A percentile compares a stretch with the other conserved stretches of the same genome.
phyloP scores from a whole-genome alignment of 2,797 vertebrate species.

The Sebastes glaucus region DNA sequence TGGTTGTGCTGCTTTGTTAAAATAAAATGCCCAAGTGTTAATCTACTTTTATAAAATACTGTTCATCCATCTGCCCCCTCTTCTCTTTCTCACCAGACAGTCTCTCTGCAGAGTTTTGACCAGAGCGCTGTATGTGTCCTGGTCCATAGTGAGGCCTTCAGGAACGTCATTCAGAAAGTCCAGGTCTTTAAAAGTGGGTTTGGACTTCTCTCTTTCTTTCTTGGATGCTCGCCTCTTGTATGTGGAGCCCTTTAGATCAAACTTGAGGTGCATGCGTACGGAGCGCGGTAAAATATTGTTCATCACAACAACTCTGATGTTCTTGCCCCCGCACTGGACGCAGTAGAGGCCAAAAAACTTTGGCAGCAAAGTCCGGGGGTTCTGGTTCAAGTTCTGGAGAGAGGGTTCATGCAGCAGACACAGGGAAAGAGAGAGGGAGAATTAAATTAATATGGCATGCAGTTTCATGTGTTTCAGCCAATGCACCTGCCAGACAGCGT shows the following conservation, averaged over 20 bases:
- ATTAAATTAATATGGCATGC: neutral
- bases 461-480: neutral
- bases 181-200: constrained; percentile 94
- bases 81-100: constrained; percentile 88
- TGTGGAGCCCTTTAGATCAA: constrained; percentile 96
- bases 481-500: constrained; percentile 50
- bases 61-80: neutral
- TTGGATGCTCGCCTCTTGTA: constrained; percentile 95
- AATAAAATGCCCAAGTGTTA: neutral
- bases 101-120: constrained; percentile 95
- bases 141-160: constrained; percentile 91
- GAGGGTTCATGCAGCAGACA: neutral
- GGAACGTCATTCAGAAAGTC: constrained; percentile 94
- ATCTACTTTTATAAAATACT: constrained; percentile 3
- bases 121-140: constrained; percentile 90
- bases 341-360: constrained; percentile 99
- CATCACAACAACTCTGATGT: constrained; percentile 96
- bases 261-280: constrained; percentile 97
- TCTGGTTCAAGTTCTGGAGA: constrained; percentile 96
- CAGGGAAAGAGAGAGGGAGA: neutral
- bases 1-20: neutral
- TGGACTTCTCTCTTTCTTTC: constrained; percentile 94
- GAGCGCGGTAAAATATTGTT: constrained; percentile 95
- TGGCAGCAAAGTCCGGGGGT: constrained; percentile 93
- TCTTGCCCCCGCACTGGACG: constrained; percentile 95